A percentile compares a stretch with the other conserved stretches of the same genome.
These are phyloP conservation scores for Chionoecetes opilio DNA, from an alignment of 1,140 invertebrate species.

Conservation along the genomic window DNA sequence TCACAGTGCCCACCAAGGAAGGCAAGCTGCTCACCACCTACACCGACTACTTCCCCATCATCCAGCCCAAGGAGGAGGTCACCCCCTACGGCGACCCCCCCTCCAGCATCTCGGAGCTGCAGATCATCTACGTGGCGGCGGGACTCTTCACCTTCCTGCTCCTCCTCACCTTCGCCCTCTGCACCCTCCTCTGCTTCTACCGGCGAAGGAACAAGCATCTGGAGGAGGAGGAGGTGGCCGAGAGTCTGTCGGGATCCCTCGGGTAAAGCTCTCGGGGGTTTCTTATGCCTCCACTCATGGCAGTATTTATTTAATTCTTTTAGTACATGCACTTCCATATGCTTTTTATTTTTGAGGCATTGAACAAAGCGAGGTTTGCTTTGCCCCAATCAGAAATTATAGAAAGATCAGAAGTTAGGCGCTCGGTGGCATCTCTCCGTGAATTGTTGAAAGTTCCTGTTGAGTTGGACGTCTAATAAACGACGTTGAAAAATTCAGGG, in stretches of 20 bases:
- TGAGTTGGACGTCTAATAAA: no score
- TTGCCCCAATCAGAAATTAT: no score
- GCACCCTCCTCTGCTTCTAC: slow-evolving; percentile 73
- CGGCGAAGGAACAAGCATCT: slow-evolving; percentile 75
- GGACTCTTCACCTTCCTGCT: slow-evolving; percentile 78
- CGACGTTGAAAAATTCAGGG: no score
- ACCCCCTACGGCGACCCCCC: background rate
- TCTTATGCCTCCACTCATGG: no score
- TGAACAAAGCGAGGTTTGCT: no score
- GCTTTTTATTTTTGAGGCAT: no score
- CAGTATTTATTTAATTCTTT: no score
- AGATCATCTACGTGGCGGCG: slow-evolving; percentile 72
- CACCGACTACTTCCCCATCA: slow-evolving; percentile 69
- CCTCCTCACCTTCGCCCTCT: slow-evolving; percentile 70
- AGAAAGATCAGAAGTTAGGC: no score
- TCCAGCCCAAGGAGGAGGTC: slow-evolving; percentile 74
- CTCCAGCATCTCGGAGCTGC: slow-evolving; percentile 47
- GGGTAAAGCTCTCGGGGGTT: slow-evolving; percentile 46
- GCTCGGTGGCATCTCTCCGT: no score
- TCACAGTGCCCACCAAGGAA: slow-evolving; percentile 46
- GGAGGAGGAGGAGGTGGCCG: slow-evolving; percentile 75
- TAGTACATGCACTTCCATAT: no score
- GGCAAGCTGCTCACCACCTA: slow-evolving; percentile 58
- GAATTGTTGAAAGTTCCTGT: no score
- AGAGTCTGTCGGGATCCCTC: slow-evolving; percentile 77